Evolutionary conservation across 2,113 vertebrate species (phyloP).

Genomic region (Cryptomyrus ogoouensis): DNA sequence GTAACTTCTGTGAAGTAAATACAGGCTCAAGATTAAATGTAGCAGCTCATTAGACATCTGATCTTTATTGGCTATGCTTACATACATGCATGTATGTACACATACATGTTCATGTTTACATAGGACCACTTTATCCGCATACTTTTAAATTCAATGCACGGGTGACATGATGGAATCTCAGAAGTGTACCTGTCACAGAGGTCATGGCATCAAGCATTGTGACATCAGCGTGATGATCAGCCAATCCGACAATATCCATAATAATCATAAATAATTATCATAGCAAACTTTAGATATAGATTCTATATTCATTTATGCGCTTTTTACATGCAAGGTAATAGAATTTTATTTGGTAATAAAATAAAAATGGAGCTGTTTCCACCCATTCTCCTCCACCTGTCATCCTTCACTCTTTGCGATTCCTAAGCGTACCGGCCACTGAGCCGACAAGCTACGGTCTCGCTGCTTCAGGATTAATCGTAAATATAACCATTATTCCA

Average conservation of each 20-base stretch:
- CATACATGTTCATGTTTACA: constrained; percentile 40
- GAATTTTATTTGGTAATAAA: constrained; percentile 10
- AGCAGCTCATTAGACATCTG: not conserved
- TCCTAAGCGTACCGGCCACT: not conserved
- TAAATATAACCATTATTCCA: not conserved
- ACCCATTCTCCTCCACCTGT: not conserved
- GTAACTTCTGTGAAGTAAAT: not conserved
- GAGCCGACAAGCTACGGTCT: not conserved
- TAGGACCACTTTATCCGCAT: constrained; percentile 43
- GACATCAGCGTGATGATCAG: constrained; percentile 46
- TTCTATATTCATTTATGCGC: constrained; percentile 34
- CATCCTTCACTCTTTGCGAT: not conserved
- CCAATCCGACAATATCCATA: constrained; percentile 42
- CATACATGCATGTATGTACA: not conserved
- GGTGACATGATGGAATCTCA: constrained; percentile 35
- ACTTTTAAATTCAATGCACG: constrained; percentile 49
- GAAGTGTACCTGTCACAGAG: constrained; percentile 1
- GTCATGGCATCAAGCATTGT: constrained; percentile 49
- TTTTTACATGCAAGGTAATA: constrained; percentile 55
- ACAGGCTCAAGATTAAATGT: not conserved
- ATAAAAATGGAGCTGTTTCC: not conserved
- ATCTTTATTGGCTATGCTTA: not conserved
- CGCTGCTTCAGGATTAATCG: not conserved
- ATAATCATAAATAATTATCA: constrained; percentile 43
- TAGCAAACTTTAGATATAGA: constrained; percentile 32